Base-by-base conservation (phyloP, 2,888 invertebrate genomes). In the Lagria hirta region DNA sequence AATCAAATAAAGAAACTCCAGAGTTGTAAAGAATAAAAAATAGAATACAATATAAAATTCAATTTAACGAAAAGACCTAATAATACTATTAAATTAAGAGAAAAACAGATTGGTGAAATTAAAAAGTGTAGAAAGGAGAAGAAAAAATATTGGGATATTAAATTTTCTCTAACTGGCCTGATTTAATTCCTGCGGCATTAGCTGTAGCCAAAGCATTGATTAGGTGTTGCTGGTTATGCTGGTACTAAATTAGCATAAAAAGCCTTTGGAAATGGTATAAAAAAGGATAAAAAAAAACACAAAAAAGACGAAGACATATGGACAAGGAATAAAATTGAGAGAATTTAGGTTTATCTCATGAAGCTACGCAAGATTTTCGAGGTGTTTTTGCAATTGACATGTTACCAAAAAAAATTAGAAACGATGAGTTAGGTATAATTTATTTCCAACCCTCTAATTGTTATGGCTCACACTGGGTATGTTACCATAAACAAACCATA, bases 401-500 rank as follows among this genome's bases (percentile, higher is more conserved):
- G 20, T 18, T 18, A 18, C 20, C 20, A 18, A 18, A 18, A 18
- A 18, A 18, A 18, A 18, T 18, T 18, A 18, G 20, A 18, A 18
- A 18, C 5, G 20, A 18, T 18, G 20, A 18, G 7, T 18, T 7
- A 18, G 20, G 20, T 18, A 18, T 18, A 18, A 18, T 18, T 18
- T 6, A 18, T 18, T 18, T 18, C 7, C 20, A 18, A 18, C 20
- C 20, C 20, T 18, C 20, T 18, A 18, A 18, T 18, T 18, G 20
- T 18, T 18, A 18, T 18, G 20, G 20, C 20, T 18, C 20, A 18
- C 20, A 18, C 20, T 18, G 20, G 20, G 20, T 18, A 18, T 18
- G 20, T 18, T 18, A 18, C 20, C n/a, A 18, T 18, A 18, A 18
- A 18, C 20, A 18, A 18, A 18, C 20, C 20, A 18, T 18, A 18